Percentiles rank a stretch among this genome's conserved stretches.
These are phyloP conservation scores for Lemur catta DNA, from an alignment of 2,797 vertebrate species.

Conservation along the genomic window DNA sequence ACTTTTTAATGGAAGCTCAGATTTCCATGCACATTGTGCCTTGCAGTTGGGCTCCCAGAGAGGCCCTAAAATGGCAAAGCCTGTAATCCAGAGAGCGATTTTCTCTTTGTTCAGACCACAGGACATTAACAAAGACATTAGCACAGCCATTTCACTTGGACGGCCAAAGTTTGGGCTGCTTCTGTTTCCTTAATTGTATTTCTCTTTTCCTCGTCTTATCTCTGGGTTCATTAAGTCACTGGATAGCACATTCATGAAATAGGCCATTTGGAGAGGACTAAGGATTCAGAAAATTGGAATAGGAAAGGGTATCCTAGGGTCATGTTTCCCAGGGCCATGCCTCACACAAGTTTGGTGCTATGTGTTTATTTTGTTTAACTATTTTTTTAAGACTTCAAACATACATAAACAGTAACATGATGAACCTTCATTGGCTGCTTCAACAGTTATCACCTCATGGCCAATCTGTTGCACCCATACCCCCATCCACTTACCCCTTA, in stretches of 20 bases:
- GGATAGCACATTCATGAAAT: background rate
- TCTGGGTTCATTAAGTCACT: slow-evolving; percentile 48
- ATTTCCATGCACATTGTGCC: background rate
- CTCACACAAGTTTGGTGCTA: background rate
- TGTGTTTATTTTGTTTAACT: background rate
- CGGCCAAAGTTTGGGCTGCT: slow-evolving; percentile 4
- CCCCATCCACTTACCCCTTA: background rate
- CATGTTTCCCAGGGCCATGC: background rate
- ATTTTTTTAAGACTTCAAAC: background rate
- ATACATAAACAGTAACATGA: background rate
- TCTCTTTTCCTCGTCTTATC: background rate
- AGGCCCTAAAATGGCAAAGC: slow-evolving; percentile 40
- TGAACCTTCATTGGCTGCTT: background rate
- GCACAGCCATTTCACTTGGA: background rate
- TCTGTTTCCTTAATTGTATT: slow-evolving; percentile 48
- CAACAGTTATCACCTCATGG: background rate
- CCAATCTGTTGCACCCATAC: background rate
- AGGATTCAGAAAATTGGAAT: slow-evolving; percentile 14
- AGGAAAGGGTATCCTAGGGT: background rate
- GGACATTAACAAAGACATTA: slow-evolving; percentile 50
- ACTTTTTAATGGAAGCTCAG: slow-evolving; percentile 49
- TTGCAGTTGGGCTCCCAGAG: background rate
- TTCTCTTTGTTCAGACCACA: background rate
- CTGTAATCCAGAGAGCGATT: slow-evolving; percentile 30
- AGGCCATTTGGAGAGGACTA: slow-evolving; percentile 36